phyloP scores from a whole-genome alignment of 1,140 invertebrate species.

The Brachionus koreanus region DNA sequence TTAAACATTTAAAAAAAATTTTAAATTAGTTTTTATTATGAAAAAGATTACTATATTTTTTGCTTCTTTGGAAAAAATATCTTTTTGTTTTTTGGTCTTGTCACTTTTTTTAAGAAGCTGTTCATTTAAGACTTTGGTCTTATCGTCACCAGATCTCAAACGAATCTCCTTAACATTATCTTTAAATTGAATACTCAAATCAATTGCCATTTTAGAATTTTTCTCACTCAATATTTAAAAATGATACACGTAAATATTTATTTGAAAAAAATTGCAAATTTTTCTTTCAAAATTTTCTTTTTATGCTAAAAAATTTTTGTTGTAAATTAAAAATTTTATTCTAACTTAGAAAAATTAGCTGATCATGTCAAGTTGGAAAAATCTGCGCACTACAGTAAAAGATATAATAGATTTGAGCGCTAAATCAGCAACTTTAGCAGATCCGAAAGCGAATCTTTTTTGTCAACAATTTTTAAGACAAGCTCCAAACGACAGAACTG shows the following conservation, averaged over 20 bases:
- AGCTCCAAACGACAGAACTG: not conserved
- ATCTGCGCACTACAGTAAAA: not conserved
- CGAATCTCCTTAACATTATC: slow-evolving; percentile 30
- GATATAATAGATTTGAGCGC: not conserved
- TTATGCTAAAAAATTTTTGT: not conserved
- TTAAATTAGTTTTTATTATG: too few relatives aligned
- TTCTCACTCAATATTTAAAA: too few relatives aligned
- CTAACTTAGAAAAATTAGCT: not conserved
- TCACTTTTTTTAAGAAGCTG: slow-evolving; percentile 21
- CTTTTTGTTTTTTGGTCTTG: slow-evolving; percentile 15
- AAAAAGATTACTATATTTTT: slow-evolving; percentile 18
- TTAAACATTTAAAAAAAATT: not conserved
- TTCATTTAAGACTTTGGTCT: slow-evolving; percentile 1
- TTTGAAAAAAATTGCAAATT: not conserved
- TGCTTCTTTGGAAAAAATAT: not conserved
- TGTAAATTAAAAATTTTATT: not conserved
- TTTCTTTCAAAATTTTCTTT: slow-evolving; percentile 8
- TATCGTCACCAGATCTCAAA: not conserved
- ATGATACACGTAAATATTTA: not conserved
- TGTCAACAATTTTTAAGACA: not conserved
- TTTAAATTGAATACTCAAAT: slow-evolving; percentile 6
- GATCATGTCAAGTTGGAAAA: not conserved
- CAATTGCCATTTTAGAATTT: slow-evolving; percentile 39
- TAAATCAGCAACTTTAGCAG: slow-evolving; percentile 1
- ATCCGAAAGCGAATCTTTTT: not conserved